Conservation (phyloP, 2,113 vertebrate genomes). For the Sphyrna mokarran region DNA sequence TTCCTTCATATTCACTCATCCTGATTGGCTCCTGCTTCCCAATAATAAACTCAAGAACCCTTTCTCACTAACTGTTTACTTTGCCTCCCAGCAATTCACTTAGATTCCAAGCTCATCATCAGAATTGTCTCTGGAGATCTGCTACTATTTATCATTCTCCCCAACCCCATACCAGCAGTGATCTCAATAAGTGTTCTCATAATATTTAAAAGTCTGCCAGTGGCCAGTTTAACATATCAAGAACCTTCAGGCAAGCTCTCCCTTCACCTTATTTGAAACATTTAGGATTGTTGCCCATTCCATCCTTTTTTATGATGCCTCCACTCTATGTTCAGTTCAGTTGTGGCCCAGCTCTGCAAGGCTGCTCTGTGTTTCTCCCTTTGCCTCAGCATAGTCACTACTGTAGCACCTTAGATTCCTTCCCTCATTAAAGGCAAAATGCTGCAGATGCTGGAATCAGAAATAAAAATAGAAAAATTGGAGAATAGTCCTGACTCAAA, state of each 20-base stretch:
- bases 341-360: neutral
- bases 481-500: too few species aligned
- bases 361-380: neutral
- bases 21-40: neutral
- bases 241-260: neutral
- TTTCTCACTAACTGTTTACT: neutral
- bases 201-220: neutral
- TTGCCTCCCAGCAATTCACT: neutral
- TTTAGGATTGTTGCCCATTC: neutral
- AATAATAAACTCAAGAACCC: neutral
- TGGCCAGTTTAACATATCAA: neutral
- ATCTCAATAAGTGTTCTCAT: neutral
- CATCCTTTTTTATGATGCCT: neutral
- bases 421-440: neutral
- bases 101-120: neutral
- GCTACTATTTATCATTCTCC: neutral
- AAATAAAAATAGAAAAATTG: too few species aligned
- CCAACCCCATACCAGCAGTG: neutral
- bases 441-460: too few species aligned
- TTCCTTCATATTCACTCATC: neutral
- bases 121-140: neutral
- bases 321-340: neutral
- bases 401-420: neutral
- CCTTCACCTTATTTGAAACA: neutral
- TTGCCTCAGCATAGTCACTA: neutral